Base-by-base conservation (phyloP, 1,140 invertebrate species). In the Lordiphosa collinella region DNA sequence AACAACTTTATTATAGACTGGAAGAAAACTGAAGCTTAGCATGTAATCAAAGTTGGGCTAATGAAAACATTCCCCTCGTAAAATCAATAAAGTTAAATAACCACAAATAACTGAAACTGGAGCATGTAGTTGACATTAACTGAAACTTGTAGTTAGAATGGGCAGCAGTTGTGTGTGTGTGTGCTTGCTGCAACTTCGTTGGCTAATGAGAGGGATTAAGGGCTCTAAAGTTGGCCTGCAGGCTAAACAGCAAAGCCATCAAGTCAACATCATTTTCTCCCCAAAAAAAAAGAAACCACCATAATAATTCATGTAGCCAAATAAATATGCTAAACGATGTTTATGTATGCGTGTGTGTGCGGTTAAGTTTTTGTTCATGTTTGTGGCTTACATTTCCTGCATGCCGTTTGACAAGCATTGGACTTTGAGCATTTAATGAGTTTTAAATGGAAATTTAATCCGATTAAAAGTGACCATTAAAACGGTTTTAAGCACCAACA, bases 51-150 rank as follows among this genome's bases (percentile, higher is more conserved):
- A 68, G 65, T 68, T 68, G 35, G 64, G 44, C 53, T 60, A 82
- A 84, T 80, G 71, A 80, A 80, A 80, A 80, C 76, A 82, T 76
- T 80, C n/a, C 7, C 5, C 11, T 54, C 76, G 57, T 82, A 84
- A 82, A 82, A 82, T 82, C 76, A 84, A 82, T 80, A 80, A 62
- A 68, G 37, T 58, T 73, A 79, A 80, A 79, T 80, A 79, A 70
- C 75, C 63, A 67, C 64, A 67, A 67, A 67, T 67, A 67, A 67
- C 40, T 67, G 53, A 61, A 82, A 82, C 55, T 84, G 72, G 76
- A 62, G 55, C 76, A 82, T 12, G 51, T 22, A 53, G 13, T 22
- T 29, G 41, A 29, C 41, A 44, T 44, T 44, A 44, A 44, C 41
- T 7, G 18, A 44, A 44, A 44, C 41, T 44, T 44, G 41, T 44